Percentiles rank a stretch among this genome's conserved stretches.
phyloP scores from a whole-genome alignment of 2,113 vertebrate genomes.

The Perccottus glenii region DNA sequence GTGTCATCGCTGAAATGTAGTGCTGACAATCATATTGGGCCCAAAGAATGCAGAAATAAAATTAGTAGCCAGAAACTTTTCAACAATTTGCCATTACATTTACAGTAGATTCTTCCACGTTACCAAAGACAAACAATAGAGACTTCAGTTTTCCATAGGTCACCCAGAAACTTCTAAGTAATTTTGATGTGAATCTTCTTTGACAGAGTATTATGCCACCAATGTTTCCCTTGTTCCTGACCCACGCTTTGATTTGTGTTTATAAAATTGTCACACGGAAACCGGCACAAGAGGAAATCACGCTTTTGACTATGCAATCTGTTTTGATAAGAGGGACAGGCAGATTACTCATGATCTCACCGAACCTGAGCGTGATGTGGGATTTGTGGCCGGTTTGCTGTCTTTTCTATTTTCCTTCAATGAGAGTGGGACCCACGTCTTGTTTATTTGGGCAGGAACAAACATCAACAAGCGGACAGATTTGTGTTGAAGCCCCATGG shows the following conservation, averaged over 20 bases:
- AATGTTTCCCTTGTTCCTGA: slow-evolving; percentile 42
- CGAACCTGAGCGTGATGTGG: slow-evolving; percentile 75
- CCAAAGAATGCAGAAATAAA: no score
- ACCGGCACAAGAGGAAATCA: slow-evolving; percentile 65
- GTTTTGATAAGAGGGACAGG: slow-evolving; percentile 76
- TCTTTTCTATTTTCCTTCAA: slow-evolving; percentile 79
- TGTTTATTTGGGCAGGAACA: slow-evolving; percentile 92
- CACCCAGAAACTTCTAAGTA: slow-evolving; percentile 30
- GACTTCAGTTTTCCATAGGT: not conserved
- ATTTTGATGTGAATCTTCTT: slow-evolving; percentile 32
- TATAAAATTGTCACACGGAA: slow-evolving; percentile 29
- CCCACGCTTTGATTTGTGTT: slow-evolving; percentile 31
- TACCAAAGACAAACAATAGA: not conserved
- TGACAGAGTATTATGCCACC: slow-evolving; percentile 45
- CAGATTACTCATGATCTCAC: slow-evolving; percentile 77
- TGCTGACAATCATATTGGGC: no score
- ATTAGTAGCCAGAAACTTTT: no score
- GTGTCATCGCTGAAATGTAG: no score
- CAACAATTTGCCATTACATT: no score
- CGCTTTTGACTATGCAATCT: slow-evolving; percentile 75
- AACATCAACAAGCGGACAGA: slow-evolving; percentile 85
- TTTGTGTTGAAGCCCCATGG: slow-evolving; percentile 86
- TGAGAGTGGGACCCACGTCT: slow-evolving; percentile 81
- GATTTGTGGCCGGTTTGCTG: slow-evolving; percentile 72
- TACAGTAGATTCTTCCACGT: no score